Base-by-base conservation (phyloP, 2,888 invertebrate genomes). In the Hypomecis punctinalis region DNA sequence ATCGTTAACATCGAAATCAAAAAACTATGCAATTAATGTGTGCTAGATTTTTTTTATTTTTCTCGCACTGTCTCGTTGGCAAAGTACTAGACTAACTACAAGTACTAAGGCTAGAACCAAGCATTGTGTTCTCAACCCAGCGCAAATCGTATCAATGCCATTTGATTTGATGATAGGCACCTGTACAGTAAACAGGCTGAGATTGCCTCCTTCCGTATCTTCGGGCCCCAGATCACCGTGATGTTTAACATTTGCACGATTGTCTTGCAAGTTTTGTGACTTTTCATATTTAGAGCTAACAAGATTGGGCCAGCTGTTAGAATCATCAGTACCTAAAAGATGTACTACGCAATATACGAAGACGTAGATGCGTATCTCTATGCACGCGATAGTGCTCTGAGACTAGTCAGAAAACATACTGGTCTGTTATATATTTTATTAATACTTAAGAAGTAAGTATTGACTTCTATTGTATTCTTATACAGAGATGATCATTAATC, bases 131-230 rank as follows among this genome's bases (percentile, higher is more conserved):
- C 36, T 10, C 46, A 37, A 37, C 39, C 33, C 33, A 45, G 37
- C 23, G 10, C 42, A 42, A 48, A 36, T 43, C 11, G 39, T 60
- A 60, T 52, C 78, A 79, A 77, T 79, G 80, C 75, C 80, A 72
- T 77, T 70, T 84, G 80, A 86, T 84, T 81, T 76, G 76, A 85
- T 85, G 82, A 85, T 84, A 81, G 80, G 76, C 75, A 81, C 76
- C 82, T 84, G 82, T 76, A 77, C 74, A 77, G 78, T 83, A 83
- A 85, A 84, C 78, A 79, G 79, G 81, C 76, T 71, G 67, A 75
- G 81, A 90, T 88, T 85, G 85, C 72, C 70, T 73, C 59, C 84
- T 88, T 88, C 90, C 89, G 85, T 73, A 74, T 77, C 67, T 66
- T 62, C 63, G 79, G 81, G 79, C 80, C 80, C 81, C 78, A 80